These are phyloP conservation scores for Aleiodes sp. DNA, from an alignment of 1,140 invertebrate genomes.

Conservation along the genomic window DNA sequence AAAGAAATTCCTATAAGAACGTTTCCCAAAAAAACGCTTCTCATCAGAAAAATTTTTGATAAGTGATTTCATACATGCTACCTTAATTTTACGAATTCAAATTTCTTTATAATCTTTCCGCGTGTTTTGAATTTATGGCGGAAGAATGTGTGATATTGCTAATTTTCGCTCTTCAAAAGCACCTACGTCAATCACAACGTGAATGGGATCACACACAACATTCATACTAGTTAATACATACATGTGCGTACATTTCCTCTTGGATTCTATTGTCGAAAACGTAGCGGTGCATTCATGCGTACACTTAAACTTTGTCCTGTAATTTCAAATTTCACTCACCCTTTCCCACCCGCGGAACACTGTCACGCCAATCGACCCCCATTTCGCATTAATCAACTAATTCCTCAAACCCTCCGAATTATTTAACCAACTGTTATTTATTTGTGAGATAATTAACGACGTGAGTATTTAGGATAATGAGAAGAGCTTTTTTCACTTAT, in stretches of 20 bases:
- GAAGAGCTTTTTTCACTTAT: background rate
- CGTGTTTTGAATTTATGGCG: background rate
- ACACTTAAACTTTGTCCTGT: background rate
- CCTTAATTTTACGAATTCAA: too few species aligned
- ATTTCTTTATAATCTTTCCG: background rate
- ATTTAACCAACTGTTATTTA: background rate
- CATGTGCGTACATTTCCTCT: too few species aligned
- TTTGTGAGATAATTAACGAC: too few species aligned
- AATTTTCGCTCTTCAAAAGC: background rate
- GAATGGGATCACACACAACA: background rate
- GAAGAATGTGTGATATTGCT: background rate
- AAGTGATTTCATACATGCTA: too few species aligned
- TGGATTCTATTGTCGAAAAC: background rate
- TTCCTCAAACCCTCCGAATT: background rate
- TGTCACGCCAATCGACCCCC: background rate
- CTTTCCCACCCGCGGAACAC: background rate
- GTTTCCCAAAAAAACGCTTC: too few species aligned
- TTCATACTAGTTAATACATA: background rate
- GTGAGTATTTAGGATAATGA: background rate
- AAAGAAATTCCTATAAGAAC: too few species aligned
- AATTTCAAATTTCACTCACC: conserved; percentile 16
- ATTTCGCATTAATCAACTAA: background rate
- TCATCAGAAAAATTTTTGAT: too few species aligned
- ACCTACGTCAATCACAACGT: background rate
- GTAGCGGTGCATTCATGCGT: conserved; percentile 12